A percentile compares a stretch with the other conserved stretches of the same genome.
Evolutionary conservation across 92 coral and sea anemone species (phyloP).

Genomic region (Zoanthus gigantus): DNA sequence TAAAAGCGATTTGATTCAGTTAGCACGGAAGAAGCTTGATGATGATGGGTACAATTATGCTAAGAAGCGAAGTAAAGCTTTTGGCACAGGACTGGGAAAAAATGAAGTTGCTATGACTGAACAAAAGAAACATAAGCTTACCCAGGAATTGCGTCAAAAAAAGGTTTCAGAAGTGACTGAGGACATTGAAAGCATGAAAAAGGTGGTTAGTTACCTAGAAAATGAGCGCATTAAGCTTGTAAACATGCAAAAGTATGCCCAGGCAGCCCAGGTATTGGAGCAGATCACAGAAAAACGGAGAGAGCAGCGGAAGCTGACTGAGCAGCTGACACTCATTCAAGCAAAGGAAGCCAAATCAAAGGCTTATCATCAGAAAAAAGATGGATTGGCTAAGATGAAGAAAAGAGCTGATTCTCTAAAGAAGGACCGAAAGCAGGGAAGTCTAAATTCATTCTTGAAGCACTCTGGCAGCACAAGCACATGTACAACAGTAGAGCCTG

Average conservation of each 20-base stretch:
- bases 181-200: conserved; percentile 60
- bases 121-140: conserved; percentile 58
- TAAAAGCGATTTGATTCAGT: conserved; percentile 14
- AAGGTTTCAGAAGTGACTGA: conserved; percentile 40
- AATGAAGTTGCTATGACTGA: conserved; percentile 10
- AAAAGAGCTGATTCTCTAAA: conserved; percentile 35
- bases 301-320: conserved; percentile 53
- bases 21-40: conserved; percentile 55
- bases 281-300: conserved; percentile 58
- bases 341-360: conserved; percentile 69
- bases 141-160: conserved; percentile 57
- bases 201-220: conserved; percentile 47
- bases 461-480: conserved; percentile 21
- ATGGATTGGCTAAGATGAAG: conserved; percentile 15
- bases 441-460: conserved; percentile 38
- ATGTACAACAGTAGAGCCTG: neutral
- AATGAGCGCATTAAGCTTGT: conserved; percentile 41
- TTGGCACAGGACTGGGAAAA: conserved; percentile 49
- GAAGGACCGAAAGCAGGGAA: conserved; percentile 31
- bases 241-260: conserved; percentile 62
- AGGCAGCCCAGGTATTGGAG: conserved; percentile 52
- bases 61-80: conserved; percentile 54
- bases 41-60: conserved; percentile 57
- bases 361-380: conserved; percentile 50
- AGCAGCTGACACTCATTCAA: conserved; percentile 52